These are phyloP conservation scores for Meteorus sp. DNA, from an alignment of 1,140 invertebrate species.

Conservation along the genomic window DNA sequence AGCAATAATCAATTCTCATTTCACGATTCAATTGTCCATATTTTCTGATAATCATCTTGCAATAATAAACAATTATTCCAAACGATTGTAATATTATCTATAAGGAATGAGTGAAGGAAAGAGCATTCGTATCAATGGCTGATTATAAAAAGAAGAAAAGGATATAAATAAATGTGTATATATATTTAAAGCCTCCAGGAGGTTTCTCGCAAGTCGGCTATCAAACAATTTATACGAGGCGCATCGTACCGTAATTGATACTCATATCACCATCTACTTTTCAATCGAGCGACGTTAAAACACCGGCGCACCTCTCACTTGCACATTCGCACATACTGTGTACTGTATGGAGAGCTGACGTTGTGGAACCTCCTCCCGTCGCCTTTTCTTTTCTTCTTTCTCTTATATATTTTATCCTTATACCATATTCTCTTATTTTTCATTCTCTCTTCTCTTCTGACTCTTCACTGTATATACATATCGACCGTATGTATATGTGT, in stretches of 20 bases:
- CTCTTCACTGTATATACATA: slow-evolving; percentile 23
- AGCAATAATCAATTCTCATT: too few relatives aligned
- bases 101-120: too few relatives aligned
- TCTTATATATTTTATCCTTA: too few relatives aligned
- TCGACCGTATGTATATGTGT: background rate
- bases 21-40: too few relatives aligned
- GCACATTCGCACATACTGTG: background rate
- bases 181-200: background rate
- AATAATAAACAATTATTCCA: too few relatives aligned
- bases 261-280: slow-evolving; percentile 25
- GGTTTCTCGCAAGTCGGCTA: background rate
- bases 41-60: too few relatives aligned
- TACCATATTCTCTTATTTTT: slow-evolving; percentile 3
- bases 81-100: too few relatives aligned
- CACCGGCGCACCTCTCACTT: background rate
- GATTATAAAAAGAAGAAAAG: too few relatives aligned
- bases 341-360: slow-evolving; percentile 7
- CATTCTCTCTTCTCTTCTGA: slow-evolving; percentile 3
- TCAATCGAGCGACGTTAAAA: slow-evolving; percentile 22
- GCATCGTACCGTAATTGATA: slow-evolving; percentile 20
- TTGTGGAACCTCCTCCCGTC: slow-evolving; percentile 2
- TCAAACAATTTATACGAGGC: slow-evolving; percentile 15
- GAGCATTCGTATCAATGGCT: too few relatives aligned
- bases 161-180: background rate
- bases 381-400: too few relatives aligned